Evolutionary conservation across 2,888 invertebrate genomes (phyloP).

Genomic region (Temnothorax unifasciatus): DNA sequence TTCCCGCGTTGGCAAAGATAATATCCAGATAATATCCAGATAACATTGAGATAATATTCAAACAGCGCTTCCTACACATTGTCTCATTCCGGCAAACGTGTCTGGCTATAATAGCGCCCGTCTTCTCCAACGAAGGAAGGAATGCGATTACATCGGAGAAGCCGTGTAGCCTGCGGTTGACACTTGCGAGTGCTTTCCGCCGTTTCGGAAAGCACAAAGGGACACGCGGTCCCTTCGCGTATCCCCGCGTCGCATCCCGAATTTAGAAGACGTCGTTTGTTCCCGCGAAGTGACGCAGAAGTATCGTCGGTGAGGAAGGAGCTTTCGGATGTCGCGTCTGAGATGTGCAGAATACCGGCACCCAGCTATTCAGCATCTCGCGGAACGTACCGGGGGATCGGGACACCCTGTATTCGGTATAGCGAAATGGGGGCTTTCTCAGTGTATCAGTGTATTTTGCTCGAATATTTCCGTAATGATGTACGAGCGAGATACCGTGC

Average conservation of each 20-base stretch:
- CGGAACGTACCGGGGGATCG: constrained; percentile 12
- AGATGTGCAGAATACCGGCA: constrained; percentile 34
- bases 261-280: constrained; percentile 46
- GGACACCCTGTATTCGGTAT: constrained; percentile 30
- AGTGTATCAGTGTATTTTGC: constrained; percentile 11
- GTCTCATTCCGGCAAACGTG: not conserved
- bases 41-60: too few relatives aligned
- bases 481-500: constrained; percentile 27
- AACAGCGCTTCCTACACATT: not conserved
- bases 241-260: not conserved
- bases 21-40: not conserved
- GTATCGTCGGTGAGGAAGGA: constrained; percentile 11
- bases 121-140: not conserved
- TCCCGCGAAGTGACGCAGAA: constrained; percentile 25
- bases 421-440: not conserved
- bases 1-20: too few relatives aligned
- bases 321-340: constrained; percentile 36
- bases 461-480: constrained; percentile 51
- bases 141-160: constrained; percentile 1
- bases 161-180: not conserved
- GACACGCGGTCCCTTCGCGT: not conserved
- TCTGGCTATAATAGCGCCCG: not conserved
- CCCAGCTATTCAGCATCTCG: constrained; percentile 49
- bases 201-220: not conserved
- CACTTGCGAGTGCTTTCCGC: constrained; percentile 25